phyloP scores from a whole-genome alignment of 2,888 invertebrate species.

The Agrenia bidenticulata region DNA sequence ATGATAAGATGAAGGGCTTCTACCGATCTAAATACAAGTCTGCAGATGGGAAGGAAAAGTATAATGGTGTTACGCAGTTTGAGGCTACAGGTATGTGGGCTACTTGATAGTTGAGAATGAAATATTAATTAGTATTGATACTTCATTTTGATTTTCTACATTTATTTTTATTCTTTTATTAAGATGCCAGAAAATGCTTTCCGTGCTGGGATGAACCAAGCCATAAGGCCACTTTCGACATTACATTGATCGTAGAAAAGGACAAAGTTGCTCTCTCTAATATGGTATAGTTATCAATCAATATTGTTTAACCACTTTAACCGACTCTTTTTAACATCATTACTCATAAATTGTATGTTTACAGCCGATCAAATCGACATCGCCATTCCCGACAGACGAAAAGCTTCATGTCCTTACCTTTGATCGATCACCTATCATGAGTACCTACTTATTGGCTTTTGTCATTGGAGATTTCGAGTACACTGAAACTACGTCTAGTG shows the following conservation, averaged over 20 bases:
- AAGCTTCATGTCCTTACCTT: slow-evolving; percentile 67
- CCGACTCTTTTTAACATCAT: background rate
- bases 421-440: slow-evolving; percentile 70
- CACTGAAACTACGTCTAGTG: slow-evolving; percentile 78
- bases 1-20: slow-evolving; percentile 77
- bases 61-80: slow-evolving; percentile 89
- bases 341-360: background rate
- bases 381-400: slow-evolving; percentile 54
- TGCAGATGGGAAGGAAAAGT: slow-evolving; percentile 72
- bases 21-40: slow-evolving; percentile 81
- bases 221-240: slow-evolving; percentile 90
- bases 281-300: slow-evolving; percentile 75
- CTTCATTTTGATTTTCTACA: too few relatives aligned
- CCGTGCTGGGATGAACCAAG: slow-evolving; percentile 99
- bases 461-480: slow-evolving; percentile 94
- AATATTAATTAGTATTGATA: too few relatives aligned
- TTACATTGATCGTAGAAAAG: slow-evolving; percentile 77
- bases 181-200: slow-evolving; percentile 82
- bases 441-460: slow-evolving; percentile 90
- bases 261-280: slow-evolving; percentile 87
- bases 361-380: slow-evolving; percentile 53
- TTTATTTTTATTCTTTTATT: background rate
- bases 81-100: slow-evolving; percentile 71
- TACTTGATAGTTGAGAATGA: background rate
- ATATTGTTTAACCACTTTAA: too few relatives aligned